These are phyloP conservation scores for Stenodema calcarata DNA, from an alignment of 2,888 invertebrate genomes.

Conservation along the genomic window DNA sequence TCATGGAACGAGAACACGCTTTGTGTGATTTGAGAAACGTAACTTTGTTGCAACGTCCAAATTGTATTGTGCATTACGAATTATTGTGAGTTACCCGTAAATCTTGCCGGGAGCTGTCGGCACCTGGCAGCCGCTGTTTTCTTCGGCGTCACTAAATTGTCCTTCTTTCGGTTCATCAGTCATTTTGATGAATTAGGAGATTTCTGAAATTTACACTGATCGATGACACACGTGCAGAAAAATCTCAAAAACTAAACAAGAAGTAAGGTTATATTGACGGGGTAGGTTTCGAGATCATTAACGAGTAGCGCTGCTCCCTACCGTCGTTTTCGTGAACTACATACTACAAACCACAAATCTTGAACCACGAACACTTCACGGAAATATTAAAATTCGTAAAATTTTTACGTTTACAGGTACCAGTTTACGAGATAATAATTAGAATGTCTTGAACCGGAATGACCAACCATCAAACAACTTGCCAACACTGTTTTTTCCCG, in stretches of 20 bases:
- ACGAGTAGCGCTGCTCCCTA: neutral
- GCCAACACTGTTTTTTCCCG: too few relatives aligned
- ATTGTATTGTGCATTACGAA: neutral
- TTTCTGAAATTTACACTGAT: neutral
- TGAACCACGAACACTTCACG: too few relatives aligned
- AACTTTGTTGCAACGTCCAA: neutral
- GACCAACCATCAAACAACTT: too few relatives aligned
- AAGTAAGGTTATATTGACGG: neutral
- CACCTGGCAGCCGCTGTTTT: conserved; percentile 54
- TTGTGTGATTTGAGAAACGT: too few relatives aligned
- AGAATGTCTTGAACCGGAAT: too few relatives aligned
- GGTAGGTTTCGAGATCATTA: neutral
- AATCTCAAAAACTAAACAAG: too few relatives aligned
- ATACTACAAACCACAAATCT: too few relatives aligned
- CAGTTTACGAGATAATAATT: too few relatives aligned
- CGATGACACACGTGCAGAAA: neutral
- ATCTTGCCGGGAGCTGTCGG: neutral
- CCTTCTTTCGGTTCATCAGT: conserved; percentile 59
- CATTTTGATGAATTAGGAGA: conserved; percentile 17
- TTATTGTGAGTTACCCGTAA: neutral
- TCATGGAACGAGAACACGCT: too few relatives aligned
- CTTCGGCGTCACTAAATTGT: conserved; percentile 64
- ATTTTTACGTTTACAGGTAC: neutral
- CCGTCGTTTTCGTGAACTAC: neutral
- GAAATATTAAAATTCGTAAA: too few relatives aligned